Conservation (phyloP, 2,113 vertebrate species). For the Dipodomys spectabilis region DNA sequence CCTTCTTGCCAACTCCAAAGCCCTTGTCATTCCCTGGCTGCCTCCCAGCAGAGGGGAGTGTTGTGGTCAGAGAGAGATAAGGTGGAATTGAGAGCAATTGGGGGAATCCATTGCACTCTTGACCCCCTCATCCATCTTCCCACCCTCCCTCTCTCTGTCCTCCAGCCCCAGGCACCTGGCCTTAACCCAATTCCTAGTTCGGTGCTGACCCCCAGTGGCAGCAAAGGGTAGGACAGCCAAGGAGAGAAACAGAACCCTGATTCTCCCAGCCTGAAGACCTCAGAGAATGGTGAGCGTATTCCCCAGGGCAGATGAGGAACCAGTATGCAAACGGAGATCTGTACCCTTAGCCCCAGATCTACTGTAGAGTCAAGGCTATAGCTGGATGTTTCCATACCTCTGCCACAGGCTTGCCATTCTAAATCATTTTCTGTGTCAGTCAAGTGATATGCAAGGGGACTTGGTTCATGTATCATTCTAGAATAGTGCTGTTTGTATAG, state of each 20-base stretch:
- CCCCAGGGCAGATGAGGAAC: background rate
- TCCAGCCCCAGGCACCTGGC: fast-evolving
- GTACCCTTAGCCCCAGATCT: background rate
- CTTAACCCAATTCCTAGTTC: background rate
- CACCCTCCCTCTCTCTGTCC: background rate
- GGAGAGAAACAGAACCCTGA: background rate
- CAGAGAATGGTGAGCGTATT: background rate
- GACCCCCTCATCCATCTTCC: background rate
- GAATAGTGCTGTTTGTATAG: background rate
- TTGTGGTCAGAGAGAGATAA: background rate
- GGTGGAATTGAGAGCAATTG: background rate
- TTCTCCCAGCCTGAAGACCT: background rate
- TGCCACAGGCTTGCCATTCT: background rate
- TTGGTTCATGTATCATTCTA: background rate
- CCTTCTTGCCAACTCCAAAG: background rate
- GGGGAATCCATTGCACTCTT: too few relatives aligned
- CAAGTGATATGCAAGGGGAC: background rate
- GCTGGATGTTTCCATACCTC: background rate
- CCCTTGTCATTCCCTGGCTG: background rate
- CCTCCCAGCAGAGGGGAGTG: background rate
- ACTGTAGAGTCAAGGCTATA: background rate
- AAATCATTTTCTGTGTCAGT: background rate
- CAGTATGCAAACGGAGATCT: background rate
- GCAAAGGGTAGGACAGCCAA: background rate
- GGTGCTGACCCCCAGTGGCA: conserved; percentile 64